Evolutionary conservation across 2,113 vertebrate species (phyloP).

Genomic region (Pantherophis guttatus): DNA sequence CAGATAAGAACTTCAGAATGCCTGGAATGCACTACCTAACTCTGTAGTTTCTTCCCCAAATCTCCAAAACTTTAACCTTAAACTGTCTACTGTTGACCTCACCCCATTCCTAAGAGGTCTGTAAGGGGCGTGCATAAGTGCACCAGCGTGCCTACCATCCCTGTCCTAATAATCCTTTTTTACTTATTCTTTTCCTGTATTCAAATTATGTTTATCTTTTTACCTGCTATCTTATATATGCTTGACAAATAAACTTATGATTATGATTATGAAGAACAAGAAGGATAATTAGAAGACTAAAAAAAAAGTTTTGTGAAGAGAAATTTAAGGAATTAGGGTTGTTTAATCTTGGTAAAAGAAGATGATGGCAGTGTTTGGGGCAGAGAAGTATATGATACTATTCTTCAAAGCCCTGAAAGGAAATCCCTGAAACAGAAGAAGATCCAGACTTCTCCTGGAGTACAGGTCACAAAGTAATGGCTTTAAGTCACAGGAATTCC

Average conservation of each 20-base stretch:
- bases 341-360: neutral
- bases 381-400: neutral
- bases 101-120: too few species aligned
- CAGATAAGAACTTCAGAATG: neutral
- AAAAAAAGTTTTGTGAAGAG: neutral
- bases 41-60: too few species aligned
- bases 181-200: too few species aligned
- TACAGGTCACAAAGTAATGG: neutral
- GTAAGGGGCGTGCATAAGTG: too few species aligned
- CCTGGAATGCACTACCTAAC: too few species aligned
- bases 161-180: too few species aligned
- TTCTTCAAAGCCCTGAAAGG: neutral
- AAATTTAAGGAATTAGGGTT: neutral
- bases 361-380: neutral
- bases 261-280: neutral
- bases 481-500: neutral
- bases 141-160: too few species aligned
- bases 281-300: neutral
- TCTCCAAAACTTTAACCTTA: too few species aligned
- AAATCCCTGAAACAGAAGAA: neutral
- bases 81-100: too few species aligned
- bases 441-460: neutral
- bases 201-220: too few species aligned
- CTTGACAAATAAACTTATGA: too few species aligned
- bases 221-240: too few species aligned